A percentile compares a stretch with the other conserved stretches of the same genome.
Evolutionary conservation across 2,113 vertebrate genomes (phyloP).

Genomic region (Hippocampus guttulatus): DNA sequence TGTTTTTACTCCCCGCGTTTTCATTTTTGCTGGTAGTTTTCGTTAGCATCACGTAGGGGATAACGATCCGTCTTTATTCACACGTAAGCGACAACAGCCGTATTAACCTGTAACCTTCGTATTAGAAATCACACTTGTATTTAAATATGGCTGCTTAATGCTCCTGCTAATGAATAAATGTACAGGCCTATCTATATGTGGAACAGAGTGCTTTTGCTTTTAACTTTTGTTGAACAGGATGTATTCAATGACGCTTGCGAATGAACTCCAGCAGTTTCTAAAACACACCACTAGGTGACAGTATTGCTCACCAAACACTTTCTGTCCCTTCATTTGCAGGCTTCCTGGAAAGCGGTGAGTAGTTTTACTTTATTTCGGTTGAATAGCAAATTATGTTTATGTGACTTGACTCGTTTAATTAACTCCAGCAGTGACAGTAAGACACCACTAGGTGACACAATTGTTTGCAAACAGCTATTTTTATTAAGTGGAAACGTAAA

Average conservation of each 20-base stretch:
- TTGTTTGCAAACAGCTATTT: not conserved
- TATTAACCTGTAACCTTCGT: constrained; percentile 49
- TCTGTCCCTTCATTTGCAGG: not conserved
- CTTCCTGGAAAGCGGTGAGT: not conserved
- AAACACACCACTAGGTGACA: not conserved
- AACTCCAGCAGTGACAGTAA: not conserved
- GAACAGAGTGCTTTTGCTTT: not conserved
- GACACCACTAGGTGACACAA: not conserved
- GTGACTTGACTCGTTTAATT: not conserved
- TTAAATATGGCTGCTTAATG: constrained; percentile 63
- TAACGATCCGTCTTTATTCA: constrained; percentile 43
- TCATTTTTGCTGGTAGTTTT: not conserved
- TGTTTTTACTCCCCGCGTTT: not conserved
- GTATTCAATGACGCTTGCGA: not conserved
- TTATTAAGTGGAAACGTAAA: not conserved
- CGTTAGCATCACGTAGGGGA: constrained; percentile 15
- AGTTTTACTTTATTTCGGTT: not conserved
- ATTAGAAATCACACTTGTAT: constrained; percentile 52
- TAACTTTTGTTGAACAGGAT: not conserved
- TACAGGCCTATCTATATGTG: constrained; percentile 28
- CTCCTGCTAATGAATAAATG: constrained; percentile 55
- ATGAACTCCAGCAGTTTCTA: not conserved
- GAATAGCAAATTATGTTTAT: not conserved
- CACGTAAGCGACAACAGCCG: constrained; percentile 43
- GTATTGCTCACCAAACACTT: not conserved